Base-by-base conservation (phyloP, 2,797 vertebrate genomes). In the Chaetodon trifasciatus region DNA sequence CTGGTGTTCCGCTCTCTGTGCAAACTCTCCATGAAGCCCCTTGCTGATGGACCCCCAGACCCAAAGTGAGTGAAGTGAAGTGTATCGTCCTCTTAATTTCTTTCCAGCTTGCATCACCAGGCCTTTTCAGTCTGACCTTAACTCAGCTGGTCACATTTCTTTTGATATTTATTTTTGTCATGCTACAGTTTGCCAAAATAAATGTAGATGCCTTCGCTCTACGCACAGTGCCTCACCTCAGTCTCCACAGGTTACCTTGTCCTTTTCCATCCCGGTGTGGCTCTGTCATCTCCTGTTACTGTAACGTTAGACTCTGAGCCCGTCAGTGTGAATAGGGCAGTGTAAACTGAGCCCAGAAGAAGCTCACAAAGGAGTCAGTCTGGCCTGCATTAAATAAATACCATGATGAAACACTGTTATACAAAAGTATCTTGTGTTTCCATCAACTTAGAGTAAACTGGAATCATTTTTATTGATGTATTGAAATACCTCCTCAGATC, bases 1-100 rank as follows among this genome's bases (percentile, higher is more conserved):
- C 95, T 99, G 39, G 98, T 99, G 70, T 99, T 99, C 88, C 96
- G 98, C 73, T 99, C 98, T 0, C 84, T 99, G 83, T 99, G 98
- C 94, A 99, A 99, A 88, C 97, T 99, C 63, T 99, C 98, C 72
- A 99, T 99, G 98, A 99, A 99, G 47, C 98, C 98, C 0, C 95
- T 99, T 1, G 97, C 97, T 21, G 98, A 99, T 58, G 98, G 98
- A 50, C 98, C 97, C 19, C 98, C 98, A 35, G 98, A 99, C 92
- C 98, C 98, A 86, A 99, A 97, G 98, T 99, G 91, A 96, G 84
- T 82, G 12, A 32, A 4, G 28, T 32, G 21, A 32, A 4, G 28
- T 32, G 21, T 39, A 9, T 9, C 11, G n/a, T 9, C 15, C 12
- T 53, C 1, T 3, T 46, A 79, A 21, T n/a, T 16, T 3, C 23